These are phyloP conservation scores for Luehdorfia chinensis DNA, from an alignment of 1,140 invertebrate genomes.

Conservation along the genomic window DNA sequence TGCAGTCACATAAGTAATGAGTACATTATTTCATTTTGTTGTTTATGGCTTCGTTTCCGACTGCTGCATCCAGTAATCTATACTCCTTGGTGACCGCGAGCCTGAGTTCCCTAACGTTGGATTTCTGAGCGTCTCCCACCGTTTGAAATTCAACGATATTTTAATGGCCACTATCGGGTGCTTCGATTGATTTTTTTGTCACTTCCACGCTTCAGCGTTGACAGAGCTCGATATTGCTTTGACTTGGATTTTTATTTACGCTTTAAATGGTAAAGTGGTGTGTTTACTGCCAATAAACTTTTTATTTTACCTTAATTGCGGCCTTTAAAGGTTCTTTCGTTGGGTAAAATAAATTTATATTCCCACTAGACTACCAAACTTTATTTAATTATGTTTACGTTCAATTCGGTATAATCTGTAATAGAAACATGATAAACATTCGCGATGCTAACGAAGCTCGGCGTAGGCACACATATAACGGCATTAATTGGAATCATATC, in stretches of 20 bases:
- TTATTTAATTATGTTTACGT: constrained; percentile 7
- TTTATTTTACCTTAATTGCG: constrained; percentile 34
- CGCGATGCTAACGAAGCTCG: background rate
- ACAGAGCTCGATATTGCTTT: constrained; percentile 58
- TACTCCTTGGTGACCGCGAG: background rate
- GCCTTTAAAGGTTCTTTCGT: background rate
- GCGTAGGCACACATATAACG: background rate
- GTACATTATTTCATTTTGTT: too few species aligned
- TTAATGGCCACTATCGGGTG: constrained; percentile 65
- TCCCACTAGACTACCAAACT: too few species aligned
- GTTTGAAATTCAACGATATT: constrained; percentile 69
- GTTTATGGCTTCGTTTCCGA: too few species aligned
- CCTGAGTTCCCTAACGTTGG: constrained; percentile 20
- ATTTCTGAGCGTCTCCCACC: constrained; percentile 26
- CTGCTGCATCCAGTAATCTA: constrained; percentile 1
- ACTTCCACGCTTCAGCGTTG: constrained; percentile 46
- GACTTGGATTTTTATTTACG: constrained; percentile 56
- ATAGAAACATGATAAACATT: constrained; percentile 10
- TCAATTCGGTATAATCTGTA: constrained; percentile 9
- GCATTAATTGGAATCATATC: constrained; percentile 15
- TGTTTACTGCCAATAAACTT: constrained; percentile 49
- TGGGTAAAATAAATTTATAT: too few species aligned
- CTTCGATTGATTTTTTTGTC: constrained; percentile 43
- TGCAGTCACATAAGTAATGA: too few species aligned
- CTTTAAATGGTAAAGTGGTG: constrained; percentile 48